These are phyloP conservation scores for Poecile atricapillus DNA, from an alignment of 2,113 vertebrate species.

Conservation along the genomic window DNA sequence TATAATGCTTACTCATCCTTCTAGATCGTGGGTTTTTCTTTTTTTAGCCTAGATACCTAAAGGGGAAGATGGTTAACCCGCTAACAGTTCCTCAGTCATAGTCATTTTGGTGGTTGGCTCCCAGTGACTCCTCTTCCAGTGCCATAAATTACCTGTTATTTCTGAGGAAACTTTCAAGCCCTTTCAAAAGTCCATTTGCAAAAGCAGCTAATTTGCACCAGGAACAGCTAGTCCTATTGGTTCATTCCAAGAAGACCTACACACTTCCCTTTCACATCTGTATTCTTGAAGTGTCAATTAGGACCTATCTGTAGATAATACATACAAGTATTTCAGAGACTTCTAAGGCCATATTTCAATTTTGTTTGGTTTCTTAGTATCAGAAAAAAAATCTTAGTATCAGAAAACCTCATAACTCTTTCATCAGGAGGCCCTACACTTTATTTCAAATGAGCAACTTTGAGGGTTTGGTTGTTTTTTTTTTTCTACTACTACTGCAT, in stretches of 20 bases:
- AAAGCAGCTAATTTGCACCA: background rate
- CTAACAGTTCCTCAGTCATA: background rate
- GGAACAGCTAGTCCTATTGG: background rate
- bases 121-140: background rate
- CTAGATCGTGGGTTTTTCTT: background rate
- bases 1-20: conserved; percentile 24
- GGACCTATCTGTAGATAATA: background rate
- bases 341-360: background rate
- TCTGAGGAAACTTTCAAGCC: background rate
- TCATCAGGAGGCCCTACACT: background rate
- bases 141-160: background rate
- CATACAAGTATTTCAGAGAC: background rate
- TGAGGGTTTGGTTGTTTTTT: background rate
- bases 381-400: background rate
- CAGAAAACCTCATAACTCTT: background rate
- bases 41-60: background rate
- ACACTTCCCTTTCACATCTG: background rate
- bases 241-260: background rate
- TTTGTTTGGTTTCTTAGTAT: background rate
- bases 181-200: background rate
- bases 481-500: background rate
- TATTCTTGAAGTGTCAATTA: background rate
- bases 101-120: background rate
- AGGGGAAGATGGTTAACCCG: background rate
- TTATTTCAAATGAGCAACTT: background rate